phyloP scores from a whole-genome alignment of 2,113 vertebrate species.

The Gobius niger region DNA sequence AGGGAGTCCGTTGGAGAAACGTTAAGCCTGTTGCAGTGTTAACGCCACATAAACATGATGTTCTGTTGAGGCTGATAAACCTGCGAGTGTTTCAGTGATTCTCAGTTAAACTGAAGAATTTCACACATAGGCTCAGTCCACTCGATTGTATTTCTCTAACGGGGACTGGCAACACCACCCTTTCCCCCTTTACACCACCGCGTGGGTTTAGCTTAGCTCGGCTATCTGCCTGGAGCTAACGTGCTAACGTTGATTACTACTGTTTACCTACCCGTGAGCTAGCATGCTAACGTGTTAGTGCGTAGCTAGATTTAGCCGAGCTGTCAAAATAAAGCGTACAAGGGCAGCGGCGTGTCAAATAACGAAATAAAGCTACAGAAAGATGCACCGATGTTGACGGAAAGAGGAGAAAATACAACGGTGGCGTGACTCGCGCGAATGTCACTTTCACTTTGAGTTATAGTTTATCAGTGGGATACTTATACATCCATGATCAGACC shows the following conservation, averaged over 20 bases:
- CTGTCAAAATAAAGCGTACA: neutral
- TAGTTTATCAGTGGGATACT: conserved; percentile 43
- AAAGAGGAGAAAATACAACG: conserved; percentile 5
- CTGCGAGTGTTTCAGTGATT: neutral
- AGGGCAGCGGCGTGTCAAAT: neutral
- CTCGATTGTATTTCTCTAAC: neutral
- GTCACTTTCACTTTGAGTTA: conserved; percentile 28
- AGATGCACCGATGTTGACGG: neutral
- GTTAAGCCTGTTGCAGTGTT: conserved; percentile 53
- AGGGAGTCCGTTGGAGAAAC: conserved; percentile 6
- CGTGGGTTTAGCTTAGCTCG: conserved; percentile 73
- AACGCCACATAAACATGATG: conserved; percentile 38
- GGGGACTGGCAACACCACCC: conserved; percentile 1
- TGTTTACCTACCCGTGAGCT: conserved; percentile 15
- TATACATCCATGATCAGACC: conserved; percentile 17
- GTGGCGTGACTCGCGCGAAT: conserved; percentile 36
- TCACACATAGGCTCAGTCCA: neutral
- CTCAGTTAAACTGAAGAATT: neutral
- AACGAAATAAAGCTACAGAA: neutral
- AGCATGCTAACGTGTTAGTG: conserved; percentile 29
- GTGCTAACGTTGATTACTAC: conserved; percentile 42
- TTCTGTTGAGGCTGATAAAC: conserved; percentile 9
- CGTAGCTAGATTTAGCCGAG: conserved; percentile 30
- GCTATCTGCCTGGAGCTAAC: conserved; percentile 56
- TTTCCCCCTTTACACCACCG: conserved; percentile 39